A percentile compares a stretch with the other conserved stretches of the same genome.
Evolutionary conservation across 2,888 invertebrate genomes (phyloP).

Genomic region (Hypercompe scribonia): DNA sequence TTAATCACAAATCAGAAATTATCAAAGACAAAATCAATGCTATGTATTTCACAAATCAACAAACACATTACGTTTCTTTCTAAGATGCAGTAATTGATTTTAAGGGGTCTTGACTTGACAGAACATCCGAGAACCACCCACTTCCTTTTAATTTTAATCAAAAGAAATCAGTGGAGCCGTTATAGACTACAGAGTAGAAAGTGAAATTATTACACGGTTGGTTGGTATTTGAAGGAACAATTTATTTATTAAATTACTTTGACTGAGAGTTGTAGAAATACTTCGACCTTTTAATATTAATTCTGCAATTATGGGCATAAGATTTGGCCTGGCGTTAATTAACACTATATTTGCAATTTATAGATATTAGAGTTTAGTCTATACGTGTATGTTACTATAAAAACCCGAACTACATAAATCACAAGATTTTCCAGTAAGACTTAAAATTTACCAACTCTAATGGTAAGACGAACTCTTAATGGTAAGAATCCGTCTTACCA

Average conservation of each 20-base stretch:
- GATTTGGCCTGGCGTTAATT: no score
- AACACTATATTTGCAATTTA: background rate
- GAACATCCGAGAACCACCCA: background rate
- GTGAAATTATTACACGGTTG: background rate
- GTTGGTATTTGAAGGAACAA: background rate
- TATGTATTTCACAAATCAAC: no score
- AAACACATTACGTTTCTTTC: no score
- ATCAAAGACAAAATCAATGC: no score
- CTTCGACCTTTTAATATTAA: background rate
- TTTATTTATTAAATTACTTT: background rate
- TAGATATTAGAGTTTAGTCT: background rate
- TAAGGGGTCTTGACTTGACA: background rate
- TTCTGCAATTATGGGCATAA: background rate
- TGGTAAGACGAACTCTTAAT: no score
- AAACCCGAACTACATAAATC: no score
- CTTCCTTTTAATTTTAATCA: background rate
- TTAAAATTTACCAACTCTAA: no score
- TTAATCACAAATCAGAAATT: no score
- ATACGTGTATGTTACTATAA: no score
- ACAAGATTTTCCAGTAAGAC: no score
- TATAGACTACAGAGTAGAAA: constrained; percentile 5
- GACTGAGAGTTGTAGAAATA: background rate
- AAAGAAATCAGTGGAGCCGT: background rate
- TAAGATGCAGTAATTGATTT: background rate
- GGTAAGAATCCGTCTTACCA: no score